Base-by-base conservation (phyloP, 1,140 invertebrate genomes). In the Neodiprion fabricii region DNA sequence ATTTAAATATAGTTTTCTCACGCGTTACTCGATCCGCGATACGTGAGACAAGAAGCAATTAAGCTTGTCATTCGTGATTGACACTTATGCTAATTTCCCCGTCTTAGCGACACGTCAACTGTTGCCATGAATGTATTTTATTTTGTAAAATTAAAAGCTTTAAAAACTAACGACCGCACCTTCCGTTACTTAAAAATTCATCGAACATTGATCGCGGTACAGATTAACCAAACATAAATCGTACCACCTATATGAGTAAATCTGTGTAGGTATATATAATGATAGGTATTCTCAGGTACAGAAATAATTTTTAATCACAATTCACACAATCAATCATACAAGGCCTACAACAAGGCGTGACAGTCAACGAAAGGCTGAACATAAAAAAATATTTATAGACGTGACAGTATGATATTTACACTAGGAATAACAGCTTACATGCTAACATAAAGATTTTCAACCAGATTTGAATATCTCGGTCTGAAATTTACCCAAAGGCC, bases 401-500 rank as follows among this genome's bases (percentile, higher is more conserved):
- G 28, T 40, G 28, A 40, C 53, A 61, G 53, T 61, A 61, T 61
- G n/a, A 11, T 61, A 61, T 12, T 12, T 61, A 61, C n/a, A n/a
- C 53, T 3, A 40, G 28, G 28, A 8, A n/a, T n/a, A 61, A 61
- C 53, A 11, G 0, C 53, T 61, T 17, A 61, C 53, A 61, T 61
- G 53, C 53, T 61, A 61, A 61, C 53, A 17, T 61, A 61, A 61
- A 17, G 53, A 61, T 61, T 17, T 14, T 61, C 11, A 17, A 17
- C 53, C 53, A 61, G 53, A 17, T 61, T 17, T 61, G 53, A 61
- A 40, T 40, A 40, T 28, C 83, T 80, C 23, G 80, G 74, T 23
- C 50, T 84, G 9, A 91, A 77, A 76, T 85, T 83, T 28, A 91
- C 78, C 90, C 89, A 91, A 3, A 91, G 80, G 14, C 91, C 91